Conservation (phyloP, 1,140 invertebrate species). For the Melitaea cinxia region DNA sequence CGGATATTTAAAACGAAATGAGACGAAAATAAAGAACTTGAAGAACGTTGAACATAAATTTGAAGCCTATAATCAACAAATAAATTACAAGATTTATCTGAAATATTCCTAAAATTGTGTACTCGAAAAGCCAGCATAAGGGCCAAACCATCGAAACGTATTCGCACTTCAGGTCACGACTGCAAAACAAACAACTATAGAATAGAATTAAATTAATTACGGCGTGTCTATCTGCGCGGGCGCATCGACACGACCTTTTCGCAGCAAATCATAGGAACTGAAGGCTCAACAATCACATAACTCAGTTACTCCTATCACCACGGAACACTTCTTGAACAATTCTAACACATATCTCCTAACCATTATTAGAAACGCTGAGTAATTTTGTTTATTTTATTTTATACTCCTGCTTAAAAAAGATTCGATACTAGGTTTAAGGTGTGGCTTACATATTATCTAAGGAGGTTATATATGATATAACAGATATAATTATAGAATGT, state of each 20-base stretch:
- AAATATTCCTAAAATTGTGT: not conserved
- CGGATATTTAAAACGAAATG: constrained; percentile 7
- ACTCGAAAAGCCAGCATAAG: not conserved
- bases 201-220: constrained; percentile 46
- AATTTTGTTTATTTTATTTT: not conserved
- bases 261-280: constrained; percentile 29
- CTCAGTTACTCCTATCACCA: constrained; percentile 23
- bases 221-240: constrained; percentile 37
- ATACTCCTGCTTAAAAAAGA: too few species aligned
- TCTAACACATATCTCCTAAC: not conserved
- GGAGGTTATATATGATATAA: too few species aligned
- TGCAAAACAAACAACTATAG: constrained; percentile 40
- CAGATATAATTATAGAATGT: too few species aligned
- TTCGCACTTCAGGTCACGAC: constrained; percentile 39
- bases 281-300: constrained; percentile 34
- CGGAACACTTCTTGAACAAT: not conserved
- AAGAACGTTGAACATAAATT: constrained; percentile 6
- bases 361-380: not conserved
- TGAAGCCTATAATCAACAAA: not conserved
- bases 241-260: constrained; percentile 50
- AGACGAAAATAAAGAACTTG: not conserved
- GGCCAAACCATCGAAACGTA: constrained; percentile 29
- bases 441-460: too few species aligned
- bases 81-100: constrained; percentile 2
- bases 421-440: too few species aligned